A percentile compares a stretch with the other conserved stretches of the same genome.
Evolutionary conservation across 2,888 invertebrate species (phyloP).

Genomic region (Athalia rosae): DNA sequence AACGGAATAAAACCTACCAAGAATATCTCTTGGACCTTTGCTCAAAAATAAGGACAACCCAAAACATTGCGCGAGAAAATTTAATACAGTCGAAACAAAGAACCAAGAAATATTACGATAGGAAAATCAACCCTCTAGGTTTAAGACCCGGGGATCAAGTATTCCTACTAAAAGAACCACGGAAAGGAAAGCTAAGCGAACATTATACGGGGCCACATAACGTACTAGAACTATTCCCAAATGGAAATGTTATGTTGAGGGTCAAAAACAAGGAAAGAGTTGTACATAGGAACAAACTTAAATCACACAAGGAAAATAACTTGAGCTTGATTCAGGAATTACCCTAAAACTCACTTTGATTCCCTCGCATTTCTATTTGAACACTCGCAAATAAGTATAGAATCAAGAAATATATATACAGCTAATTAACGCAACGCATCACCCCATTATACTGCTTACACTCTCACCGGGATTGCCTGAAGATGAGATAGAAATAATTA

Average conservation of each 20-base stretch:
- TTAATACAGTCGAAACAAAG: not conserved
- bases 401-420: no score
- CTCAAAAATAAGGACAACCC: not conserved
- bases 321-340: no score
- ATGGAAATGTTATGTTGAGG: not conserved
- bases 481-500: constrained; percentile 1
- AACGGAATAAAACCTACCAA: not conserved
- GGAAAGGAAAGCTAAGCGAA: not conserved
- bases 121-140: not conserved
- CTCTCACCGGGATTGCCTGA: no score
- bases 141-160: not conserved
- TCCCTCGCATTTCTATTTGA: no score
- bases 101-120: not conserved
- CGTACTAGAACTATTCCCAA: not conserved
- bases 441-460: no score
- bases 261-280: not conserved
- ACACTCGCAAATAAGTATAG: no score
- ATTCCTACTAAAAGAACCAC: not conserved
- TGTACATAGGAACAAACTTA: not conserved
- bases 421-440: no score
- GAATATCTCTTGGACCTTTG: not conserved
- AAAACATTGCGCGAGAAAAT: not conserved
- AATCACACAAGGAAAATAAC: not conserved
- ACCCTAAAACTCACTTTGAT: no score
- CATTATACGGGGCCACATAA: not conserved